Base-by-base conservation (phyloP, 2,888 invertebrate species). In the Aspidiotus rigidus region DNA sequence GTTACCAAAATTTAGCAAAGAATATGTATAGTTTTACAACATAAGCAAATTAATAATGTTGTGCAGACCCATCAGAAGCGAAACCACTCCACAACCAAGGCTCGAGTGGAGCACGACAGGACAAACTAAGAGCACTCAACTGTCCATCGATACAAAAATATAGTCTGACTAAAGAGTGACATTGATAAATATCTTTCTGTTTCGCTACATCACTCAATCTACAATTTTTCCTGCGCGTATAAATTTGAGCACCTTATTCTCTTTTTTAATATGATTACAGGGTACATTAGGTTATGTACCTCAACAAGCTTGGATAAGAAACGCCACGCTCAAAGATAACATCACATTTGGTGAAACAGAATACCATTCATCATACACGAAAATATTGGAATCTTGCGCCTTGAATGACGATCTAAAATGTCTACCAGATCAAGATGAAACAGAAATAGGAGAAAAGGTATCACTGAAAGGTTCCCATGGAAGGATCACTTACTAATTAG, bases 261-360 rank as follows among this genome's bases (percentile, higher is more conserved):
- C 13, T 53, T 13, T 39, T 49, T 64, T 71, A 55, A 40, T 41
- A 56, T 64, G 60, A 49, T n/a, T 61, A 2, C 59, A 74, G 80
- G 85, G 86, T n/a, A 77, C 79, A 2, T 77, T 84, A 16, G 94
- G 93, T 0, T 95, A 93, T 78, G 93, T 94, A 1, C 86, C 95
- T 0, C 96, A 96, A 76, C 93, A 94, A 79, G 94, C 97, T 0
- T 98, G 98, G 98, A 97, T 98, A 70, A 97, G 97, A 79, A 98
- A 98, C 80, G 90, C 91, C 5, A 93, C 95, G 0, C 79, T 98
- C 40, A 86, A 88, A 75, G 90, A 96, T 76, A 98, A 98, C 79
- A 92, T 99, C 73, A 77, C 94, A 41, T 99, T 98, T 79, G 94
- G 94, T 13, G 86, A 87, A 73, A 75, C 82, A 0, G 82, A 86